Base-by-base conservation (phyloP, 2,113 vertebrate genomes). In the Pangasianodon gigas region DNA sequence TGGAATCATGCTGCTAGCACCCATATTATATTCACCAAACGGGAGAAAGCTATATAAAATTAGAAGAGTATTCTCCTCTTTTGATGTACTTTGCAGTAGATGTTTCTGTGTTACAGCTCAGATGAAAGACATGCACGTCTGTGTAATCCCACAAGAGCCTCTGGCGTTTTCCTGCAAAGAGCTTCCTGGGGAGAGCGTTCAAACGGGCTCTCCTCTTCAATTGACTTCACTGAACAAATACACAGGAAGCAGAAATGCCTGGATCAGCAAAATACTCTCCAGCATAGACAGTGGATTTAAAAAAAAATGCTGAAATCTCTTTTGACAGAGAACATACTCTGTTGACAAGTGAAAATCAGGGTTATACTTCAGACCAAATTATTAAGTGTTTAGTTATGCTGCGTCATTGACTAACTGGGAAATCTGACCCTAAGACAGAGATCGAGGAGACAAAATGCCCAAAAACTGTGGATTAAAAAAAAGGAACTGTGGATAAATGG, bases 111-210 rank as follows among this genome's bases (percentile, higher is more conserved):
- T 85, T 54, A 74, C 75, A 88, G n/a, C 75, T 69, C 24, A 29
- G 84, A 92, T 90, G 75, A 92, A 92, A 89, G 88, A 48, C 60
- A 16, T 6, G 10, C 52, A 65, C 32, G 8, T 41, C 56, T 87
- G 37, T 88, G 46, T 88, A 88, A 91, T 87, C 89, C 87, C 60
- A 86, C 13, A 81, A 84, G 90, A 82, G 84, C 19, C 80, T 84
- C 80, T 13, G 51, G 77, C 54, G 85, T 77, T 91, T 88, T 88
- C 84, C 91, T 51, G 26, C 58, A 58, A 86, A 92, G 62, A 87
- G 84, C 83, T 89, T 90, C 51, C 81, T 79, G 58, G 74, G 90
- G 77, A 89, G 60, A 75, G 58, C 21, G 69, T 83, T 65, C 86
- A 88, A 87, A 89, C 32, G 29, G 84, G 41, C 89, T 90, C 85